Base-by-base conservation (phyloP, 2,797 vertebrate genomes). In the Xiphophorus birchmanni region DNA sequence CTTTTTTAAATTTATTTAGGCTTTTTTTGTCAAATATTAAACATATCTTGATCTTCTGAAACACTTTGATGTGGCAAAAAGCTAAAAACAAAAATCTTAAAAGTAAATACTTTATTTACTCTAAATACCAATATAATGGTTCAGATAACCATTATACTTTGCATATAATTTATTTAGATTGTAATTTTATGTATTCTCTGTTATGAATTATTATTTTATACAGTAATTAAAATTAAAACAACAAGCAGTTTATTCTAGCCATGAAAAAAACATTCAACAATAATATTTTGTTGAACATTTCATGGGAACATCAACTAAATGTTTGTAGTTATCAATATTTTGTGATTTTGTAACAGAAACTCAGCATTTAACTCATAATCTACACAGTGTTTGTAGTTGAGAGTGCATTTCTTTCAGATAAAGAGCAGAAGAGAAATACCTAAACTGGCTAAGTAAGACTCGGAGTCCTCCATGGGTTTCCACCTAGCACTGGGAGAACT, bases 391-490 rank as follows among this genome's bases (percentile, higher is more conserved):
- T 40, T 40, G 3, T 11, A 40, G 12, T 23, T 18, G 32, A 65
- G 5, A 9, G 21, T 23, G 18, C 50, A 52, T n/a, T 35, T 69
- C 35, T 69, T 69, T 42, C 37, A 69, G 21, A 23, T 69, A 10
- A 26, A 69, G 67, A 42, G 37, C 40, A n/a, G 17, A 52, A 44
- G n/a, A 63, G 47, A 29, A 58, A 13, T 94, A 99, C 98, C 98
- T 89, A 99, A 95, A 90, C 96, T 96, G 58, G 98, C 98, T 32
- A 99, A 93, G 91, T 99, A 99, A 48, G 97, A 88, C 84, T 98
- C 97, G 0, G 98, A 99, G 77, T 99, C 98, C 29, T 96, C 96
- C 95, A 99, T 96, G 1, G 98, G 98, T 35, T 97, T 96, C 98
- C 98, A 99, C 18, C 94, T 93, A 82, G 93, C 95, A 26, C 79